phyloP scores from a whole-genome alignment of 2,797 vertebrate species.

The Sylvilagus floridanus region DNA sequence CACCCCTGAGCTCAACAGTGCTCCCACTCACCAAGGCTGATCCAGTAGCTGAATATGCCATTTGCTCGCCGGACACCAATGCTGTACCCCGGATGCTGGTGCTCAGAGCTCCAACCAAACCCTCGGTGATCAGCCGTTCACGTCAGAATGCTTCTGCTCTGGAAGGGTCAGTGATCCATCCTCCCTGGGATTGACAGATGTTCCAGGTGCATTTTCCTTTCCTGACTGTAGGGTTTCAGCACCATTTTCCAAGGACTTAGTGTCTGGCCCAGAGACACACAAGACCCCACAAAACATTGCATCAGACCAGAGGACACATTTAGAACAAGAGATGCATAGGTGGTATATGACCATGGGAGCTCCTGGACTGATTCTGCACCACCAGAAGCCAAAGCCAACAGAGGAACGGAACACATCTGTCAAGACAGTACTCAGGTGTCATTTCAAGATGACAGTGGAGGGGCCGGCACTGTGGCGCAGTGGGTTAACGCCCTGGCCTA shows the following conservation, averaged over 20 bases:
- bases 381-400: background rate
- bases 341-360: too few relatives aligned
- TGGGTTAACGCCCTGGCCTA: too few relatives aligned
- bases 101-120: background rate
- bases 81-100: background rate
- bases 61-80: background rate
- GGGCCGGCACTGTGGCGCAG: too few relatives aligned
- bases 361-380: background rate
- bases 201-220: background rate
- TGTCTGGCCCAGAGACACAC: background rate
- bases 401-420: background rate
- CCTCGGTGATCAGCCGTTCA: background rate
- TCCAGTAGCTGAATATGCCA: background rate
- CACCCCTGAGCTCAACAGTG: background rate
- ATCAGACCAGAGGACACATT: background rate
- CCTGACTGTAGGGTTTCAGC: background rate
- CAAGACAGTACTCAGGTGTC: background rate
- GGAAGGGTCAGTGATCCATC: background rate
- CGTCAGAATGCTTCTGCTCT: background rate
- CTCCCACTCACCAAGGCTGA: background rate
- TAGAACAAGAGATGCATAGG: background rate
- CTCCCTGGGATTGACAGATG: background rate
- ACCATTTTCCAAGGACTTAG: slow-evolving; percentile 10
- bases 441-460: background rate
- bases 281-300: background rate